These are phyloP conservation scores for Alexandromys fortis DNA, from an alignment of 2,113 vertebrate genomes.

Conservation along the genomic window DNA sequence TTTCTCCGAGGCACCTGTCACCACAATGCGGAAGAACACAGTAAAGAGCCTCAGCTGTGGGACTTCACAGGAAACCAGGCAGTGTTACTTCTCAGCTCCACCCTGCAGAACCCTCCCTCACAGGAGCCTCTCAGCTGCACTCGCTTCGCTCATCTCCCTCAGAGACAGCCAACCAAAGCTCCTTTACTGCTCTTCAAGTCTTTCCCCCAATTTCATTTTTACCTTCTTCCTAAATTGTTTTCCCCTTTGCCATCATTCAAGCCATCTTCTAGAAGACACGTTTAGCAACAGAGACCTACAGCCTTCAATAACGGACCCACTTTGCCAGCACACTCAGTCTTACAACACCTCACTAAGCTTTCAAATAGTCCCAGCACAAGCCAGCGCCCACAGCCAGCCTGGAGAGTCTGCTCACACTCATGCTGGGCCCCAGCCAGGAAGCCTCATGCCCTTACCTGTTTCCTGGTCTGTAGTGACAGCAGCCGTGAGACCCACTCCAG, in stretches of 20 bases:
- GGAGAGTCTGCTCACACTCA: background rate
- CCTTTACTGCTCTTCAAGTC: background rate
- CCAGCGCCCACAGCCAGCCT: background rate
- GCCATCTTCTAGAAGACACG: background rate
- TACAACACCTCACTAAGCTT: background rate
- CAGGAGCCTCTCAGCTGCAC: background rate
- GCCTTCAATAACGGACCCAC: background rate
- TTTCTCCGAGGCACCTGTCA: background rate
- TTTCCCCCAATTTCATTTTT: background rate
- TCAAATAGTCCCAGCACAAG: background rate
- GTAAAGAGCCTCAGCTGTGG: background rate
- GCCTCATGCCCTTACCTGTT: slow-evolving; percentile 87
- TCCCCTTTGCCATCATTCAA: background rate
- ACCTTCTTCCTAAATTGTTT: background rate
- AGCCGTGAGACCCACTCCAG: slow-evolving; percentile 95
- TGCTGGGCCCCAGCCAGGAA: background rate
- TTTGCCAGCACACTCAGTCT: background rate
- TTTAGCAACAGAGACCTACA: background rate
- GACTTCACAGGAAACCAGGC: background rate
- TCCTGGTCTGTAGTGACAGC: slow-evolving; percentile 98
- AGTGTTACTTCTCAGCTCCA: background rate
- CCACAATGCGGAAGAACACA: background rate
- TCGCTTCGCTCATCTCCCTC: background rate
- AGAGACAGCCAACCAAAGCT: background rate
- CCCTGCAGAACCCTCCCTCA: background rate